phyloP scores from a whole-genome alignment of 2,113 vertebrate species.

The Calcarius ornatus region DNA sequence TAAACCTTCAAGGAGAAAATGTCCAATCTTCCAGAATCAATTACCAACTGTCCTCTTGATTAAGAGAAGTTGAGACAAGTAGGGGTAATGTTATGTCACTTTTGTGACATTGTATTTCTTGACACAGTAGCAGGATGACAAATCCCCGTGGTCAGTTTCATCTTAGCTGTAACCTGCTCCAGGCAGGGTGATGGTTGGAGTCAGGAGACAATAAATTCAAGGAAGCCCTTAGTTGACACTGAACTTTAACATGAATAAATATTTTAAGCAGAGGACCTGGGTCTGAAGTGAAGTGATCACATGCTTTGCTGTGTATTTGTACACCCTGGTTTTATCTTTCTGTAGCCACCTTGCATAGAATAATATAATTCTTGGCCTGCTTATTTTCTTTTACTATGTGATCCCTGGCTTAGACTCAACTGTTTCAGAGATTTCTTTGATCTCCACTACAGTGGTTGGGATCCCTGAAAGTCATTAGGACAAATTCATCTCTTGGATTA shows the following conservation, averaged over 20 bases:
- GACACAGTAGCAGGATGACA: neutral
- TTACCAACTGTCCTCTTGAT: neutral
- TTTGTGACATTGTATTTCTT: neutral
- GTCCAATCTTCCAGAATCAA: neutral
- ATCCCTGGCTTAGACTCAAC: neutral
- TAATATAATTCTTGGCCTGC: neutral
- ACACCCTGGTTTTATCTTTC: neutral
- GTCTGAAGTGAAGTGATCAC: neutral
- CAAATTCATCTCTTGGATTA: conserved; percentile 60
- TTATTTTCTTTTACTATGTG: neutral
- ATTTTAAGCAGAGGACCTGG: neutral
- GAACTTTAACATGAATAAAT: neutral
- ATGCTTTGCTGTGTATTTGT: neutral
- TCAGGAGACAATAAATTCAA: neutral
- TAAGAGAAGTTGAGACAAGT: neutral
- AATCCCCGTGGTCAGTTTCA: neutral
- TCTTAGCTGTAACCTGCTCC: neutral
- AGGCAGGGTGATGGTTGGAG: neutral
- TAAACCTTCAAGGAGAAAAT: neutral
- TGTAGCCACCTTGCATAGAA: neutral
- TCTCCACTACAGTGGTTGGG: neutral
- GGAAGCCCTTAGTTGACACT: neutral
- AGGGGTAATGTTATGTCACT: neutral
- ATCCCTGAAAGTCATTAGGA: conserved; percentile 32
- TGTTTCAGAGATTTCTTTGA: neutral